Base-by-base conservation (phyloP, 2,797 vertebrate species). In the Neoniphon sammara region DNA sequence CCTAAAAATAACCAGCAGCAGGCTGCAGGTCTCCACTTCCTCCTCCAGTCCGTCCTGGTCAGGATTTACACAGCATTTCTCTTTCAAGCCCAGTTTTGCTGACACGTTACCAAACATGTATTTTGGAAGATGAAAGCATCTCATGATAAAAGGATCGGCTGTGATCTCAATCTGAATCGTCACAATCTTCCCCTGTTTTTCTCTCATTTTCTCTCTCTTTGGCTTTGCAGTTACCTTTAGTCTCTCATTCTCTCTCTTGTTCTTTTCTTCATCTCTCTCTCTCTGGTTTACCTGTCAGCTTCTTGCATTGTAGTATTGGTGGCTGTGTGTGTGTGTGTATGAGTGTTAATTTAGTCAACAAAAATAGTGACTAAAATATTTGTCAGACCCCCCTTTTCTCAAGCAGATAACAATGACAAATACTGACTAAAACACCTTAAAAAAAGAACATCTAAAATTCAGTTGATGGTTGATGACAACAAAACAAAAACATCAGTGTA, bases 41-140 rank as follows among this genome's bases (percentile, higher is more conserved):
- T 74, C 18, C 58, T 18, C 0, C 10, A 42, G 47, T 70, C 55
- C 18, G 47, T 11, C 55, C 31, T 47, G 81, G 61, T 59, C 42
- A 52, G 46, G 46, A 67, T 73, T 61, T 55, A 23, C 61, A 20
- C 64, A 30, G 10, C 62, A 36, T 70, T 58, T 65, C 34, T 18
- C 50, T 71, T 44, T 68, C n/a, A 0, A 52, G 36, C 36, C 53
- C 25, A 39, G 44, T 87, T 78, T 58, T 70, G 78, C 78, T 18
- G 72, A 80, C 59, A 70, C 74, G 73, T 79, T 63, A 66, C 84
- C 83, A 75, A 81, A 80, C 66, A 64, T 82, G 69, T 77, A 67
- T 79, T 89, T 87, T 77, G 68, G 67, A 83, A 89, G 90, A 91
- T 91, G 85, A 91, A 90, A 89, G 89, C 75, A 59, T 82, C 27